These are phyloP conservation scores for Eurytoma adleriae DNA, from an alignment of 2,888 invertebrate genomes.

Conservation along the genomic window DNA sequence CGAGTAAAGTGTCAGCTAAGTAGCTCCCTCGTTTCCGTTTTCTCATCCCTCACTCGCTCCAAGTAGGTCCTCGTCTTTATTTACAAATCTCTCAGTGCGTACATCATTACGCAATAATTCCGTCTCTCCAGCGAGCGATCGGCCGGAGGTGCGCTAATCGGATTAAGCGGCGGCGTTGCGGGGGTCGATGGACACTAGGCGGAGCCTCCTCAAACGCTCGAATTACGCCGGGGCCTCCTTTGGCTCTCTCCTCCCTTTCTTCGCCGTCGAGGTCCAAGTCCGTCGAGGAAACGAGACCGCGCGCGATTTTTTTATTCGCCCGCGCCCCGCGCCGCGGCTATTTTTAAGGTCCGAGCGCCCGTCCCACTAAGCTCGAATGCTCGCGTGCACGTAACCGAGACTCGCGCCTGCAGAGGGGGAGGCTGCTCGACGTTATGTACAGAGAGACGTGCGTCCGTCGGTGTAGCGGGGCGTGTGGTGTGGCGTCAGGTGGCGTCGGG, in stretches of 20 bases:
- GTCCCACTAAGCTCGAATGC: not conserved
- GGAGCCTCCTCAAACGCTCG: not conserved
- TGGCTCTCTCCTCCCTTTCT: not conserved
- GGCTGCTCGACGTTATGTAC: slow-evolving; percentile 17
- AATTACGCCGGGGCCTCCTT: no score
- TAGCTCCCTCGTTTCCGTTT: not conserved
- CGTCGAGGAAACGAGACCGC: not conserved
- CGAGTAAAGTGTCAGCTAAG: slow-evolving; percentile 1
- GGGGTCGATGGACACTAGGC: not conserved
- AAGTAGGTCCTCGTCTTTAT: slow-evolving; percentile 4
- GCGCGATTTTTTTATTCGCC: slow-evolving; percentile 11
- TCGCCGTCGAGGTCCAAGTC: not conserved
- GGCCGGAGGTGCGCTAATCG: slow-evolving; percentile 16
- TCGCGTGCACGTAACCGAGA: not conserved
- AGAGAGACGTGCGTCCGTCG: not conserved
- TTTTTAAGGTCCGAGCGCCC: slow-evolving; percentile 2
- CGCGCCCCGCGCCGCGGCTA: not conserved
- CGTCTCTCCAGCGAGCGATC: not conserved
- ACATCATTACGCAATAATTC: slow-evolving; percentile 4
- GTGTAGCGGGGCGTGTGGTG: not conserved
- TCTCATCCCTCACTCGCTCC: not conserved
- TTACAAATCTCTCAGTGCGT: slow-evolving; percentile 2
- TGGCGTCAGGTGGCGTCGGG: not conserved
- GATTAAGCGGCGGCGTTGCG: slow-evolving; percentile 17
- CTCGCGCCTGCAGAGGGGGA: no score